phyloP scores from a whole-genome alignment of 2,888 invertebrate species.

The Catocala sponsa region DNA sequence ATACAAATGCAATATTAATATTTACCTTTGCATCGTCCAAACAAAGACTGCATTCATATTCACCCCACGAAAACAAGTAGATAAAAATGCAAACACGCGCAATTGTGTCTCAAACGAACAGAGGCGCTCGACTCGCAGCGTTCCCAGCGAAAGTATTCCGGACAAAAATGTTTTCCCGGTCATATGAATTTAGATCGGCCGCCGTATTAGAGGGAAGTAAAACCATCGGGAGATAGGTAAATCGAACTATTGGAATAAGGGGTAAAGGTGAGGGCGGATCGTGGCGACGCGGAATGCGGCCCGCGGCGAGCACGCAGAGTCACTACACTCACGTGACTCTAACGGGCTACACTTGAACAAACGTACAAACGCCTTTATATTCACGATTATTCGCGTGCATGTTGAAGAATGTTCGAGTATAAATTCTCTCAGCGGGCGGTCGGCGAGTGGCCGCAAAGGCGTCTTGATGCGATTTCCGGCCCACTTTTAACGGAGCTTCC shows the following conservation, averaged over 20 bases:
- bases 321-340: constrained; percentile 59
- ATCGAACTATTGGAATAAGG: constrained; percentile 74
- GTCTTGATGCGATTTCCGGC: constrained; percentile 82
- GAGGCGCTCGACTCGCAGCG: constrained; percentile 61
- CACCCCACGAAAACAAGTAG: constrained; percentile 84
- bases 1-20: constrained; percentile 75
- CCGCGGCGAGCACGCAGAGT: constrained; percentile 61
- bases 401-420: constrained; percentile 45
- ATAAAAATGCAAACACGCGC: constrained; percentile 86
- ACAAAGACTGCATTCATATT: constrained; percentile 84
- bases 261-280: constrained; percentile 60
- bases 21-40: constrained; percentile 78
- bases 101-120: constrained; percentile 84
- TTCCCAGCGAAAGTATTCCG: constrained; percentile 72
- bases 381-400: constrained; percentile 38
- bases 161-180: constrained; percentile 81
- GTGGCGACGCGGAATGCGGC: constrained; percentile 53
- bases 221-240: constrained; percentile 76
- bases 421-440: constrained; percentile 67
- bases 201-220: constrained; percentile 78
- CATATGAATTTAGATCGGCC: constrained; percentile 85
- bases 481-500: constrained; percentile 78
- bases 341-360: constrained; percentile 51
- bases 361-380: constrained; percentile 38
- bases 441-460: constrained; percentile 71